Percentiles rank a stretch among this genome's conserved stretches.
Evolutionary conservation across 2,888 invertebrate species (phyloP).

Genomic region (Drosophila gaucha): DNA sequence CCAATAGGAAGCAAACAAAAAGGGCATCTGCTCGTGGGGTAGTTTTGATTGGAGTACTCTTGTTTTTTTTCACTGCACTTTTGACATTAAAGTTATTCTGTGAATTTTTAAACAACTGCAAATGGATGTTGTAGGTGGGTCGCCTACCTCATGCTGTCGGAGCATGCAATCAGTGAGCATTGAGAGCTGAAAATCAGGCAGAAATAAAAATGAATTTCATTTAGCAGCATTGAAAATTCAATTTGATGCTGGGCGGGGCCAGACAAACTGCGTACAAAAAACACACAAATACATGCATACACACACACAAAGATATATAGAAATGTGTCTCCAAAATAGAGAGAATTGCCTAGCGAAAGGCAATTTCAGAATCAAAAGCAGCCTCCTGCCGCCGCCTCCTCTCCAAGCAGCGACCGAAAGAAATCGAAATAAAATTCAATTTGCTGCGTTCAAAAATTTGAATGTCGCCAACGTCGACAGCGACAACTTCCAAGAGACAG

Average conservation of each 20-base stretch:
- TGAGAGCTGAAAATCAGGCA: slow-evolving; percentile 60
- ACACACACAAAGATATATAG: slow-evolving; percentile 14
- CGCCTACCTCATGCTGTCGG: background rate
- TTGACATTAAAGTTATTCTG: slow-evolving; percentile 55
- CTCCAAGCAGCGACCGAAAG: slow-evolving; percentile 37
- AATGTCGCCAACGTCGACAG: slow-evolving; percentile 53
- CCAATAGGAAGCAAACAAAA: no score
- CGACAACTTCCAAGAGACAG: slow-evolving; percentile 37
- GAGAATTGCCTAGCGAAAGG: slow-evolving; percentile 65
- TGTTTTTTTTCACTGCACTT: slow-evolving; percentile 30
- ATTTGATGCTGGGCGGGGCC: slow-evolving; percentile 48
- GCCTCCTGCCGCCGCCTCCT: background rate
- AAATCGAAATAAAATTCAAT: slow-evolving; percentile 77
- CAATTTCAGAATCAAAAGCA: slow-evolving; percentile 59
- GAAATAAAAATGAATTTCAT: slow-evolving; percentile 64
- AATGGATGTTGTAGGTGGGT: slow-evolving; percentile 31
- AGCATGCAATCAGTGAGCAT: slow-evolving; percentile 65
- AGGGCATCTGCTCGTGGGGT: background rate
- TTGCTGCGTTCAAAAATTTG: slow-evolving; percentile 66
- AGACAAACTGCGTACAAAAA: slow-evolving; percentile 43
- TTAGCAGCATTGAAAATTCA: slow-evolving; percentile 72
- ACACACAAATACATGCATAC: slow-evolving; percentile 14
- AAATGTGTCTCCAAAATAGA: slow-evolving; percentile 42
- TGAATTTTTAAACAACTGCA: slow-evolving; percentile 63
- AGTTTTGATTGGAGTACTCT: background rate